These are phyloP conservation scores for Philhelius pedissequus DNA, from an alignment of 2,888 invertebrate genomes.

Conservation along the genomic window DNA sequence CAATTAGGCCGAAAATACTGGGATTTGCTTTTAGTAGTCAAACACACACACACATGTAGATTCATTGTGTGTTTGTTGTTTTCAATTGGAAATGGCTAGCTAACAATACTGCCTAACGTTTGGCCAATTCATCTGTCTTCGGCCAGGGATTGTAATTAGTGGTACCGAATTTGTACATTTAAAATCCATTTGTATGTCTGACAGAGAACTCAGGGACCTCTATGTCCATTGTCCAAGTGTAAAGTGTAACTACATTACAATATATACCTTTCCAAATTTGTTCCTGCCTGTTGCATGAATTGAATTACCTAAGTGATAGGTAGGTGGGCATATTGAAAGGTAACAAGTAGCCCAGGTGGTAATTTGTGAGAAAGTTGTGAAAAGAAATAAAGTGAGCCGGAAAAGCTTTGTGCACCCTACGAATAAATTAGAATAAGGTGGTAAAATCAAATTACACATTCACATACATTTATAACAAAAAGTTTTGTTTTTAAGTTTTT, in stretches of 20 bases:
- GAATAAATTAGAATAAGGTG: too few relatives aligned
- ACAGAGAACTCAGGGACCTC: not conserved
- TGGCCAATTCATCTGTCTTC: slow-evolving; percentile 14
- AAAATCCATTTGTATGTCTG: slow-evolving; percentile 27
- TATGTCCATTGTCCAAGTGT: not conserved
- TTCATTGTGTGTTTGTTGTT: not conserved
- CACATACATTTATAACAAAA: too few relatives aligned
- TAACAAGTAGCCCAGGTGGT: not conserved
- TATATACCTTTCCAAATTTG: not conserved
- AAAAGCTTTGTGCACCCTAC: too few relatives aligned
- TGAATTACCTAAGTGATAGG: too few relatives aligned
- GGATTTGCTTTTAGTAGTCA: not conserved
- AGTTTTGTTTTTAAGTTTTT: too few relatives aligned
- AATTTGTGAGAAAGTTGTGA: not conserved
- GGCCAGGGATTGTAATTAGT: slow-evolving; percentile 37
- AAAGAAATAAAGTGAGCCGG: too few relatives aligned
- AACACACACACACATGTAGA: not conserved
- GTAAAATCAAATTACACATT: too few relatives aligned
- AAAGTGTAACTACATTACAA: not conserved
- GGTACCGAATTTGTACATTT: not conserved
- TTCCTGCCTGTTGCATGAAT: not conserved
- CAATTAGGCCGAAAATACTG: not conserved
- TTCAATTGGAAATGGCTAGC: not conserved
- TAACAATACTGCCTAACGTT: not conserved
- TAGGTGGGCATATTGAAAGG: not conserved